Base-by-base conservation (phyloP, 2,797 vertebrate species). In the Liparis tanakae region DNA sequence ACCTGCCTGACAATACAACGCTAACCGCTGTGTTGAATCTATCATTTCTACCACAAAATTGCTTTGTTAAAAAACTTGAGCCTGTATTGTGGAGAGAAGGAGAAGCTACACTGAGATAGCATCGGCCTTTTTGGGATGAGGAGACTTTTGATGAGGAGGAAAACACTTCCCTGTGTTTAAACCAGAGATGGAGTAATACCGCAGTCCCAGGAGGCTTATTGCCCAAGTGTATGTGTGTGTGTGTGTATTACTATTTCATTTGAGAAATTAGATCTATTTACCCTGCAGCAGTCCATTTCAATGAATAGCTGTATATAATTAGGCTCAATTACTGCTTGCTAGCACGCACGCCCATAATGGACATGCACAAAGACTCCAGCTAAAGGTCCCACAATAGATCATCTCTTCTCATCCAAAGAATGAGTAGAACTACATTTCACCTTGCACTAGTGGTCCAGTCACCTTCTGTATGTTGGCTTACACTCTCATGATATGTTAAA, bases 221-320 rank as follows among this genome's bases (percentile, higher is more conserved):
- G n/a, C 33, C 36, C 37, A 12, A 36, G 55, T 56, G 37, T 67
- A 70, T 37, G 59, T 58, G 44, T 44, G 55, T 56, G 44, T 64
- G 70, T 43, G 54, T 3, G 14, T 1, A 67, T 72, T 70, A 51
- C 44, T 46, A 48, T 79, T 85, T 81, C 44, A 81, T 78, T 81
- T 70, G 58, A 18, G 41, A 84, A 85, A 81, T 77, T 64, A 82
- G 59, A 72, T 79, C 60, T 65, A 70, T 74, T 88, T 63, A 53
- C 69, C 87, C 82, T 37, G 20, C 70, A 80, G 88, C 88, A 73
- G 17, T 58, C 46, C 43, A 41, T 75, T 80, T 81, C 39, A 81
- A 73, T 82, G 81, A 87, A 81, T 74, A 78, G 72, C 70, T 85
- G 76, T 65, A 84, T 80, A 72, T 81, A 78, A 91, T 91, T 88